Conservation (phyloP, 2,113 vertebrate genomes). For the Larimichthys crocea region DNA sequence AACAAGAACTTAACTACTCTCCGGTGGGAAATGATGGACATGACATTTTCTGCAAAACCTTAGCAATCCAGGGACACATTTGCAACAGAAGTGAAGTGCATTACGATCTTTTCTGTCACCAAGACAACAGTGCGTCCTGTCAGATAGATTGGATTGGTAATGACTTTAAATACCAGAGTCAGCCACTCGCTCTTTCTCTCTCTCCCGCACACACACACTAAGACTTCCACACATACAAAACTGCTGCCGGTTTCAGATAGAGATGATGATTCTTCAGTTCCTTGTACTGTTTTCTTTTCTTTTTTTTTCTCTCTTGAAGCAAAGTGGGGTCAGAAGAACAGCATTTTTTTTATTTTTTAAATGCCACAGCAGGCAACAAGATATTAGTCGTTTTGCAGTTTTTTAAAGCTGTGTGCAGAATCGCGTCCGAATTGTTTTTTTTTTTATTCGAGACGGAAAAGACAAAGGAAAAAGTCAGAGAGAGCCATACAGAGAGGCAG, state of each 20-base stretch:
- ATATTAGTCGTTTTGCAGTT: slow-evolving; percentile 40
- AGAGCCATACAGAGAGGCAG: slow-evolving; percentile 35
- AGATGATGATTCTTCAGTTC: slow-evolving; percentile 50
- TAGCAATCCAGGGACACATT: slow-evolving; percentile 47
- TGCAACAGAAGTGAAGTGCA: slow-evolving; percentile 36
- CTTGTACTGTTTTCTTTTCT: slow-evolving; percentile 13
- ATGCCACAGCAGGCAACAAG: slow-evolving; percentile 60
- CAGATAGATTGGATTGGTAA: slow-evolving; percentile 66
- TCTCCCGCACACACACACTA: not conserved
- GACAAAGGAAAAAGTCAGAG: slow-evolving; percentile 44
- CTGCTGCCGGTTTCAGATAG: slow-evolving; percentile 37
- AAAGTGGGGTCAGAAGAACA: slow-evolving; percentile 62
- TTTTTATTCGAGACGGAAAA: slow-evolving; percentile 2
- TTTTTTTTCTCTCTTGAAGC: slow-evolving; percentile 5
- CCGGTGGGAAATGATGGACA: slow-evolving; percentile 57
- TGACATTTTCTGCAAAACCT: slow-evolving; percentile 70
- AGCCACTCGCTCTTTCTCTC: not conserved
- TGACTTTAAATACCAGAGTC: slow-evolving; percentile 76
- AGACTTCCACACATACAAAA: not conserved
- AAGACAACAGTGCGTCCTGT: slow-evolving; percentile 60
- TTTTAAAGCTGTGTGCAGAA: slow-evolving; percentile 48
- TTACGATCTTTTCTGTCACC: slow-evolving; percentile 51
- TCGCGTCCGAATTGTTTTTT: slow-evolving; percentile 52
- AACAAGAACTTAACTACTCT: slow-evolving; percentile 30
- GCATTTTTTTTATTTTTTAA: slow-evolving; percentile 57